These are phyloP conservation scores for Microcaecilia unicolor DNA, from an alignment of 2,797 vertebrate genomes.

Conservation along the genomic window DNA sequence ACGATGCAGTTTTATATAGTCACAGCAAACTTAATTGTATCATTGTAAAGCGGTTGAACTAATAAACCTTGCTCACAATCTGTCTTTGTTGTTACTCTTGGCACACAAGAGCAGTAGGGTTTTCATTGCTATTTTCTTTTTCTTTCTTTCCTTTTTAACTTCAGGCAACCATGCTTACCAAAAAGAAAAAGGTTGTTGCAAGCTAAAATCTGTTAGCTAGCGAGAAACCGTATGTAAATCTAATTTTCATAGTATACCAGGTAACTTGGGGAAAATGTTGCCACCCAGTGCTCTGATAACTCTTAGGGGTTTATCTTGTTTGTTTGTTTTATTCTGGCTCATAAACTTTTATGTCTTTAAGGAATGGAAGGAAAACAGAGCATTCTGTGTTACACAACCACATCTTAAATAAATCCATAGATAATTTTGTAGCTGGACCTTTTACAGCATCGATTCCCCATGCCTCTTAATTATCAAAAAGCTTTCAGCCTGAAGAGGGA, in stretches of 20 bases:
- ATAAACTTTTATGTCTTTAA: slow-evolving; percentile 38
- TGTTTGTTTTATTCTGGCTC: slow-evolving; percentile 39
- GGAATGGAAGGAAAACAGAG: slow-evolving; percentile 44
- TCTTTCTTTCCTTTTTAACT: no score
- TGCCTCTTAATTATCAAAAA: slow-evolving; percentile 47
- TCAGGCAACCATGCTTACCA: slow-evolving; percentile 35
- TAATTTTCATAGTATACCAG: not conserved
- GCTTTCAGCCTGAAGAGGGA: slow-evolving; percentile 30
- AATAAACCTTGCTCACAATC: slow-evolving; percentile 4
- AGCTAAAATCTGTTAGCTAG: slow-evolving; percentile 23
- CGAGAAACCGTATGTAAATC: slow-evolving; percentile 16
- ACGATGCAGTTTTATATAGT: slow-evolving; percentile 17
- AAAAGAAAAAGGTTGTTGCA: slow-evolving; percentile 35
- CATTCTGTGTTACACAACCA: slow-evolving; percentile 18
- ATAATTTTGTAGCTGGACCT: slow-evolving; percentile 27
- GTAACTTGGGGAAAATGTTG: no score
- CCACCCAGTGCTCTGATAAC: slow-evolving; percentile 46
- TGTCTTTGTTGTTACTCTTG: slow-evolving; percentile 22
- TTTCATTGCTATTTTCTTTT: slow-evolving; percentile 41
- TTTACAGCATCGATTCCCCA: slow-evolving; percentile 39
- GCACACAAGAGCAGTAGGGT: slow-evolving; percentile 20
- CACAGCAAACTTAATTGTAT: slow-evolving; percentile 18
- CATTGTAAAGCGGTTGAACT: slow-evolving; percentile 23
- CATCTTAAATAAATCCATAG: slow-evolving; percentile 47
- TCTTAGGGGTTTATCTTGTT: no score